Base-by-base conservation (phyloP, 2,888 invertebrate species). In the Pterostichus madidus region DNA sequence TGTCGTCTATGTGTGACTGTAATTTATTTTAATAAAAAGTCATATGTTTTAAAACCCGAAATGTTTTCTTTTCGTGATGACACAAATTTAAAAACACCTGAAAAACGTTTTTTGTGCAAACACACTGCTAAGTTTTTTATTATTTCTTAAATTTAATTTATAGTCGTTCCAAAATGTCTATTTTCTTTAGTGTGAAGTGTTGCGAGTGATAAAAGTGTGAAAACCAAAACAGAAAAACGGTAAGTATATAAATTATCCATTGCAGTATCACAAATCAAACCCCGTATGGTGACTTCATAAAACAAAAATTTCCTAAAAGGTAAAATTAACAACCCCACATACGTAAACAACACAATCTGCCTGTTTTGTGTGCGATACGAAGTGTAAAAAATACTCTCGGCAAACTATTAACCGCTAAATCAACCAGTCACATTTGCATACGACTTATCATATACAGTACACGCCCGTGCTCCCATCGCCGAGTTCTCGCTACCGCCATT, bases 21-120 rank as follows among this genome's bases (percentile, higher is more conserved):
- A 90, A 90, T 90, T 90, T 90, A 90, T 90, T 90, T 90, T 90
- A 90, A 90, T 90, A 90, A 90, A 87, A 90, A 90, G 89, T 89
- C 88, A 89, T 82, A 82, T 89, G 89, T 89, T 89, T 88, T 88
- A 86, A 87, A 81, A 81, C 52, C 52, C 35, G 24, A 80, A 52
- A 56, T 53, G 32, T 64, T 80, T 59, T 68, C 13, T 68, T 53
- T 35, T 15, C 24, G 24, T 76, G 13, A 17, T 17, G 56, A 10
- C 56, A 17, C 49, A 39, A 39, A 7, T 39, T 44, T 71, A n/a
- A 39, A 7, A n/a, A 39, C 17, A 35, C 44, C 24, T 24, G 24
- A 24, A 24, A n/a, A 52, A 52, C 52, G 10, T 52, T 5, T 13
- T 52, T n/a, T 5, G 11, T 52, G n/a, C 10, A 52, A 8, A n/a